phyloP scores from a whole-genome alignment of 2,888 invertebrate genomes.

The Halictus ligatus region DNA sequence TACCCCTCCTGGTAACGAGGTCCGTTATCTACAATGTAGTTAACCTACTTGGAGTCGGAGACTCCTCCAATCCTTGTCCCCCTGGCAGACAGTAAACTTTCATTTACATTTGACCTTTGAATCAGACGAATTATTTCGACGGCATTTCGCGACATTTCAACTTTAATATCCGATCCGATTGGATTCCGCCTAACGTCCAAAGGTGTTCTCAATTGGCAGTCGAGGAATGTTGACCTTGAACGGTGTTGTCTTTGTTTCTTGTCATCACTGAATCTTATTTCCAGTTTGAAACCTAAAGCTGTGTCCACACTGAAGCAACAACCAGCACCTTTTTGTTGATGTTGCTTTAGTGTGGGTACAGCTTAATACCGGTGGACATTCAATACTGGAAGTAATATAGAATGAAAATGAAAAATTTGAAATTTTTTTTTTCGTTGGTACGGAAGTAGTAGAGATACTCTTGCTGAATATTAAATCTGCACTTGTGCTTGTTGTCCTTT shows the following conservation, averaged over 20 bases:
- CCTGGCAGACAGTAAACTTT: constrained; percentile 39
- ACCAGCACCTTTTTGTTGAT: neutral
- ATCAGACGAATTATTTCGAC: constrained; percentile 26
- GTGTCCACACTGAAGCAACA: neutral
- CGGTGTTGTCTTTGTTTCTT: neutral
- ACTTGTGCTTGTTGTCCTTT: too few relatives aligned
- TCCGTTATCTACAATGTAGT: constrained; percentile 61
- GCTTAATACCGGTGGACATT: too few relatives aligned
- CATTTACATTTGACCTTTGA: constrained; percentile 47
- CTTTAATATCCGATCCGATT: neutral
- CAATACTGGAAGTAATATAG: too few relatives aligned
- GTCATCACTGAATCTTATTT: neutral
- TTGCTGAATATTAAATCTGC: too few relatives aligned
- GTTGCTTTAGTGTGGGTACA: too few relatives aligned
- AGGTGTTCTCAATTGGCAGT: neutral
- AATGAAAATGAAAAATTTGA: neutral
- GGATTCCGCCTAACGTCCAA: neutral
- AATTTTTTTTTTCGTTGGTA: too few relatives aligned
- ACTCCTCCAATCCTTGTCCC: constrained; percentile 42
- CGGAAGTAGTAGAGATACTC: too few relatives aligned
- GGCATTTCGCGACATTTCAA: neutral
- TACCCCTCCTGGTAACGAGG: constrained; percentile 53
- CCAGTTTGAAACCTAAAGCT: neutral
- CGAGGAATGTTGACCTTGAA: neutral
- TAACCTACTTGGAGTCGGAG: constrained; percentile 60